These are phyloP conservation scores for Melieria picta DNA, from an alignment of 2,888 invertebrate species.

Conservation along the genomic window DNA sequence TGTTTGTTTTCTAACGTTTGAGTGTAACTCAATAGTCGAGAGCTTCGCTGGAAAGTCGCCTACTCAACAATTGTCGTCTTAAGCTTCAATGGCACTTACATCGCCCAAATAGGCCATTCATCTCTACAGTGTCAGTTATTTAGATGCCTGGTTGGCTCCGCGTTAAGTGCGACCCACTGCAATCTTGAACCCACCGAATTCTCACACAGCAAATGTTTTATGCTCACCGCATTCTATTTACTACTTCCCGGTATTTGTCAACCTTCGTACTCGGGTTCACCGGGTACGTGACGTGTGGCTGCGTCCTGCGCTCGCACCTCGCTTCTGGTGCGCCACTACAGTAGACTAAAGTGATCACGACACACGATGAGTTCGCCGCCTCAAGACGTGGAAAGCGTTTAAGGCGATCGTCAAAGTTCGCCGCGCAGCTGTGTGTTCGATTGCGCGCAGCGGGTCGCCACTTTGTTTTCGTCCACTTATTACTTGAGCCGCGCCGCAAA, in stretches of 20 bases:
- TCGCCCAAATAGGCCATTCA: too few relatives aligned
- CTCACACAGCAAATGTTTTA: too few relatives aligned
- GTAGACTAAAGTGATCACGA: slow-evolving; percentile 20
- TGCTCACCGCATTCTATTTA: too few relatives aligned
- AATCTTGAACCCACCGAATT: too few relatives aligned
- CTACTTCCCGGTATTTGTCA: background rate
- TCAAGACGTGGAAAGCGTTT: slow-evolving; percentile 28
- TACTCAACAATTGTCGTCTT: too few relatives aligned
- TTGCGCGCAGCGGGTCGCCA: slow-evolving; percentile 39
- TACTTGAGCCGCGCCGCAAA: background rate
- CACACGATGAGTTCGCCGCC: slow-evolving; percentile 14
- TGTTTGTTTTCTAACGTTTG: too few relatives aligned
- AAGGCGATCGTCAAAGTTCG: slow-evolving; percentile 36
- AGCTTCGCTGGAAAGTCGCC: too few relatives aligned
- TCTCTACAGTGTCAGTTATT: too few relatives aligned
- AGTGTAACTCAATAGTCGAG: too few relatives aligned
- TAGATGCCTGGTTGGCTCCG: too few relatives aligned
- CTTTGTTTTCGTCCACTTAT: slow-evolving; percentile 18
- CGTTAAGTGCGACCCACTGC: too few relatives aligned
- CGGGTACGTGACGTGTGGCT: background rate
- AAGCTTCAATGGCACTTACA: too few relatives aligned
- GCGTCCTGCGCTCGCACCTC: background rate
- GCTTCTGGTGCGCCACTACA: background rate
- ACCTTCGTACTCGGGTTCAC: background rate
- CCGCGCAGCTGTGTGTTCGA: background rate